Base-by-base conservation (phyloP, 2,797 vertebrate species). In the Carapus acus region DNA sequence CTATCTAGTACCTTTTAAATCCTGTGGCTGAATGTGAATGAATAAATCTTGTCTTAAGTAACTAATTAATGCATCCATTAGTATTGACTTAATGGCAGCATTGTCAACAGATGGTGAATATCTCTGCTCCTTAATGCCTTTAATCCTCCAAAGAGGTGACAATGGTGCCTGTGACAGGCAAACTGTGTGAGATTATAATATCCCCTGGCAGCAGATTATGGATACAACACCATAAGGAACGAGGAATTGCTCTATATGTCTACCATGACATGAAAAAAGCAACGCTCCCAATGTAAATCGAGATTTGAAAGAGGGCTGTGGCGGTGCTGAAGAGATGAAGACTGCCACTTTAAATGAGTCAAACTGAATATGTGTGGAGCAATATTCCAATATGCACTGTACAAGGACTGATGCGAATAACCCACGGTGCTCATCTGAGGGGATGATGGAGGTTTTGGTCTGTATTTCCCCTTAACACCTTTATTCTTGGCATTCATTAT, bases 221-320 rank as follows among this genome's bases (percentile, higher is more conserved):
- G 31, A 7, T 33, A 33, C 9, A 12, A 11, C 8, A 33, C 31
- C 9, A 11, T 33, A 33, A 2, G 2, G 8, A 21, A 24, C 43
- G 3, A 6, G 4, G 2, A 44, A 44, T 8, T 44, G 3, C 14
- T 14, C 22, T 6, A 8, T 50, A 7, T 15, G 39, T 40, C 7
- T 9, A 15, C 7, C 13, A 11, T 17, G 46, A 40, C 17, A 41
- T 34, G 15, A n/a, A n/a, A n/a, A n/a, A n/a, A n/a, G n/a, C n/a
- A n/a, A n/a, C n/a, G n/a, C 60, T 1, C 53, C 54, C 60, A 61
- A 64, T 61, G 67, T 71, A 71, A 83, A 81, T 66, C 5, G 24
- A 75, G 78, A 65, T 65, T 75, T 58, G 54, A 14, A 38, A 78
- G 82, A 83, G 75, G 77, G 57, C 76, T 74, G 50, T 9, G 59